Base-by-base conservation (phyloP, 1,140 invertebrate species). In the Anastatus disparis region DNA sequence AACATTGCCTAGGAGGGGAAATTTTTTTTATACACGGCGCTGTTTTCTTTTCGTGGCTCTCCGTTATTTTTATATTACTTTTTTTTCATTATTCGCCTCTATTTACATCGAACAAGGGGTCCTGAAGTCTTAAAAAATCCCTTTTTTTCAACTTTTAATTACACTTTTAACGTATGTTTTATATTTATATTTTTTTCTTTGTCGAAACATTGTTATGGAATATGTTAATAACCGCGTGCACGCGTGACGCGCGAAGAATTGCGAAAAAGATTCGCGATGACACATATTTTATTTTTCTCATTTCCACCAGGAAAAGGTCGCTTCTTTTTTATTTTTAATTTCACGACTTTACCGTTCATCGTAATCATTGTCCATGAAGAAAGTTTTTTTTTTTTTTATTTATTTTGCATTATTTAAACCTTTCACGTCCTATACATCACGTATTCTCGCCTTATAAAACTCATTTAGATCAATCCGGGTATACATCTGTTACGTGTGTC, bases 81-180 rank as follows among this genome's bases (percentile, higher is more conserved):
- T n/a, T n/a, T n/a, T n/a, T n/a, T n/a, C n/a, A n/a, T n/a, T n/a
- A n/a, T n/a, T n/a, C n/a, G n/a, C 27, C 55, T 31, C 24, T 66
- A 71, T 66, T 65, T 66, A 66, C 70, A 71, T 66, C 62, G 53
- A 66, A 65, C 44, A 65, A 66, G 70, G 70, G 65, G 52, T 66
- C 70, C 70, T 61, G 52, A 71, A 71, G 8, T 48, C 9, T 27
- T 71, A 26, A 46, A 71, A 71, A 65, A 71, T 63, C 48, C 50
- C 55, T 59, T 59, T 65, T 59, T 65, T 59, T 58, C n/a, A n/a
- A n/a, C 22, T 56, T 35, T 35, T n/a, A n/a, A n/a, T n/a, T n/a
- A n/a, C n/a, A n/a, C n/a, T n/a, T n/a, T n/a, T n/a, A n/a, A n/a
- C n/a, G n/a, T n/a, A n/a, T n/a, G n/a, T n/a, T n/a, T n/a, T n/a